phyloP scores from a whole-genome alignment of 2,888 invertebrate species.

The Perizoma flavofasciatum region DNA sequence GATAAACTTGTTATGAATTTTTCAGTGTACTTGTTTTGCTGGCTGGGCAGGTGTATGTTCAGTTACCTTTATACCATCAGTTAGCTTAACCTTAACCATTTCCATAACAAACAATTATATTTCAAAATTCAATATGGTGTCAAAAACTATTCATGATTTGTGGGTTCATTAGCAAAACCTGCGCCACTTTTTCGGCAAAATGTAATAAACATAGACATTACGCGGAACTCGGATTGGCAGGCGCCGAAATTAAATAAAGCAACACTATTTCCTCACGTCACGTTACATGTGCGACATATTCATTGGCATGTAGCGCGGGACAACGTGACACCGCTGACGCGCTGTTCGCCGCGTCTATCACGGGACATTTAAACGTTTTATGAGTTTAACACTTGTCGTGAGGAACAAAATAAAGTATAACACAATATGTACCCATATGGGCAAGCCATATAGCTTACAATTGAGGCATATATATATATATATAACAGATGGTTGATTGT shows the following conservation, averaged over 20 bases:
- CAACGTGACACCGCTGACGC: constrained; percentile 37
- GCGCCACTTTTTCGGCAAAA: constrained; percentile 16
- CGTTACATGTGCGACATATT: constrained; percentile 60
- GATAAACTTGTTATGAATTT: no score
- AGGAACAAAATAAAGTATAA: background rate
- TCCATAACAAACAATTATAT: background rate
- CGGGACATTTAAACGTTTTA: background rate
- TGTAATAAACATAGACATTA: constrained; percentile 37
- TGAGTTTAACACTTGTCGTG: constrained; percentile 14
- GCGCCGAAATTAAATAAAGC: constrained; percentile 68
- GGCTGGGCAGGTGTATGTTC: no score
- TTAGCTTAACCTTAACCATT: background rate
- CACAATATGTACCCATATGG: no score
- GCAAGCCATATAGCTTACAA: no score
- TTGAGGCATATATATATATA: no score
- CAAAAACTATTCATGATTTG: background rate
- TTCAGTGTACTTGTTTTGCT: no score
- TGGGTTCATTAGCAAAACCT: constrained; percentile 8
- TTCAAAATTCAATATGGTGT: background rate
- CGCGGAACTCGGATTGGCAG: constrained; percentile 45
- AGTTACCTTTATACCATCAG: no score
- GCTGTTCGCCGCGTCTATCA: constrained; percentile 26
- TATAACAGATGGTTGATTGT: no score
- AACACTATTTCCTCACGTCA: constrained; percentile 73
- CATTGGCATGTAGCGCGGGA: constrained; percentile 53